phyloP scores from a whole-genome alignment of 2,888 invertebrate species.

The Mystacides longicornis region DNA sequence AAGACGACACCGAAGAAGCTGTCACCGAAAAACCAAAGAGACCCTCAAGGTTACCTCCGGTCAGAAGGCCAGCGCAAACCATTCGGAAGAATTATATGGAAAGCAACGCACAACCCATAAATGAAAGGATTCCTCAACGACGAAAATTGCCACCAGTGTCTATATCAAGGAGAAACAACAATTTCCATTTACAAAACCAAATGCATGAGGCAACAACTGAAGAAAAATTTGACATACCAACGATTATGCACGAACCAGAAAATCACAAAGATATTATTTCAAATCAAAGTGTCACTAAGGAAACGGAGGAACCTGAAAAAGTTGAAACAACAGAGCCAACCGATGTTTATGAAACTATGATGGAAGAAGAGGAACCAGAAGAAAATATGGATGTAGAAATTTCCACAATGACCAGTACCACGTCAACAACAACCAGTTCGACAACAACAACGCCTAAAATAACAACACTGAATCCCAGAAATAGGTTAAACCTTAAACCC shows the following conservation, averaged over 20 bases:
- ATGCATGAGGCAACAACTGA: slow-evolving; percentile 17
- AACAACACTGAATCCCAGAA: slow-evolving; percentile 14
- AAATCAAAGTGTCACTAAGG: slow-evolving; percentile 25
- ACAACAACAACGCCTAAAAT: slow-evolving; percentile 21
- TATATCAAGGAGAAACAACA: slow-evolving; percentile 9
- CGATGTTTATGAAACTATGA: not conserved
- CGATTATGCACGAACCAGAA: slow-evolving; percentile 27
- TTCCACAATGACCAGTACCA: slow-evolving; percentile 21
- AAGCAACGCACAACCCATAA: not conserved
- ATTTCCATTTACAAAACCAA: slow-evolving; percentile 20
- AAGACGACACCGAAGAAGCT: not conserved
- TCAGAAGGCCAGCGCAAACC: not conserved
- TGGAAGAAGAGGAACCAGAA: not conserved
- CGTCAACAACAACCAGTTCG: slow-evolving; percentile 27
- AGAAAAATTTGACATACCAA: not conserved
- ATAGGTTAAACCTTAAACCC: slow-evolving; percentile 23
- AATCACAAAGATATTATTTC: slow-evolving; percentile 20
- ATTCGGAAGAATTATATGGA: not conserved
- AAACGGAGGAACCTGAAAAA: slow-evolving; percentile 12
- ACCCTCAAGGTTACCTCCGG: not conserved
- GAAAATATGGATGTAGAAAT: slow-evolving; percentile 19
- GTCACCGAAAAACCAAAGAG: not conserved
- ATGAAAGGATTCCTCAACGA: slow-evolving; percentile 9
- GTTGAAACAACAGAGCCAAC: slow-evolving; percentile 12
- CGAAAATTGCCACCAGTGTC: slow-evolving; percentile 15